These are phyloP conservation scores for Pterostichus niger DNA, from an alignment of 2,888 invertebrate genomes.

Conservation along the genomic window DNA sequence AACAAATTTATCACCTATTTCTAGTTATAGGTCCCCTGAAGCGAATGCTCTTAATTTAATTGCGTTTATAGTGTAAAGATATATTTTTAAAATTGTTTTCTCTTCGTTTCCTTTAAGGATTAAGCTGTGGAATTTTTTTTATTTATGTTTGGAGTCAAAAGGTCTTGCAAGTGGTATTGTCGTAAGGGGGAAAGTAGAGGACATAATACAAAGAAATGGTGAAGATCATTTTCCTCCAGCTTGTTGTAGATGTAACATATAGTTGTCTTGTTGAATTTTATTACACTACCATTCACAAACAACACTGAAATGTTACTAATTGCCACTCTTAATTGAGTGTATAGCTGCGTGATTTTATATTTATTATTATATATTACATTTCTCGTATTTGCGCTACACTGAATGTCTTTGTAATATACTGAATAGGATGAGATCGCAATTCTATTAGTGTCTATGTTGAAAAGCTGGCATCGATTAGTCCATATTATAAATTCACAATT, in stretches of 20 bases:
- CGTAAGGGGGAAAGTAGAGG: background rate
- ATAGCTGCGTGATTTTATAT: too few species aligned
- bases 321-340: constrained; percentile 2
- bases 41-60: constrained; percentile 1
- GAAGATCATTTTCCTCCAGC: background rate
- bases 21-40: background rate
- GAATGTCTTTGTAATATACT: too few species aligned
- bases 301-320: background rate
- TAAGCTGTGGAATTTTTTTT: too few species aligned
- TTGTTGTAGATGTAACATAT: background rate
- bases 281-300: background rate
- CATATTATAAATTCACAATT: too few species aligned
- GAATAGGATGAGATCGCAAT: too few species aligned
- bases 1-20: too few species aligned
- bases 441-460: background rate
- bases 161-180: background rate
- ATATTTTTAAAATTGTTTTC: background rate
- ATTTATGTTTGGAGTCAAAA: background rate
- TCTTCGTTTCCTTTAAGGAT: background rate
- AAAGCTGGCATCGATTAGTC: too few species aligned
- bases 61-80: background rate
- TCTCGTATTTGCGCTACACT: too few species aligned
- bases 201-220: background rate
- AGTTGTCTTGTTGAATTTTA: background rate
- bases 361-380: too few species aligned